Base-by-base conservation (phyloP, 2,113 vertebrate genomes). In the Macroglossus sobrinus region DNA sequence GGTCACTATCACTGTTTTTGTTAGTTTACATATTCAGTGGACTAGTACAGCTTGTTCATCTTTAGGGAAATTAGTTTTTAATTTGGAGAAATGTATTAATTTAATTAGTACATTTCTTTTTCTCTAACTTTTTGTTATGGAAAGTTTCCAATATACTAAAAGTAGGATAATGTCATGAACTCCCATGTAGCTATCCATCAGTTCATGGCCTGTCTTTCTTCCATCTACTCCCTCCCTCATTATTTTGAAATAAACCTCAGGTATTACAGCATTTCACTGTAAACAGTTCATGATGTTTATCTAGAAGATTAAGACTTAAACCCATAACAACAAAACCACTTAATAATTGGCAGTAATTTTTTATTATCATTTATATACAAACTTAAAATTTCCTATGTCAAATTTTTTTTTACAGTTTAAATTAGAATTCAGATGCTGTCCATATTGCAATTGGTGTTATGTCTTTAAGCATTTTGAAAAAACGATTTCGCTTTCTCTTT, bases 201-300 rank as follows among this genome's bases (percentile, higher is more conserved):
- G 38, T 57, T 87, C 9, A 43, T 33, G 28, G 61, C 80, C 38
- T 59, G 24, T 68, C 15, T 94, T 68, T 64, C 19, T 9, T 84
- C 59, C 7, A 50, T 5, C 43, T 75, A 9, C 26, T 66, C 16
- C 61, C 45, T 86, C 30, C 11, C 40, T 9, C 63, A 66, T 66
- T 72, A 59, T 84, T 95, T 95, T 96, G 69, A 92, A 95, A 72
- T 71, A 92, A 69, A 79, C 80, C 19, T 26, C 19, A 92, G 63
- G 30, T 96, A 95, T 24, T 53, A 71, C 15, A 30, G 82, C 26
- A 84, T 84, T 97, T 96, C 50, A 90, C 79, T 87, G 7, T 76
- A 80, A 79, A 82, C 59, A 90, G 69, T 79, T 87, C 28, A 50
- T 79, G 64, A 87, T 86, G 35, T 78, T 16, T 82, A 71, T 85